phyloP scores from a whole-genome alignment of 1,140 invertebrate genomes.

The Leptoteleia sp. region DNA sequence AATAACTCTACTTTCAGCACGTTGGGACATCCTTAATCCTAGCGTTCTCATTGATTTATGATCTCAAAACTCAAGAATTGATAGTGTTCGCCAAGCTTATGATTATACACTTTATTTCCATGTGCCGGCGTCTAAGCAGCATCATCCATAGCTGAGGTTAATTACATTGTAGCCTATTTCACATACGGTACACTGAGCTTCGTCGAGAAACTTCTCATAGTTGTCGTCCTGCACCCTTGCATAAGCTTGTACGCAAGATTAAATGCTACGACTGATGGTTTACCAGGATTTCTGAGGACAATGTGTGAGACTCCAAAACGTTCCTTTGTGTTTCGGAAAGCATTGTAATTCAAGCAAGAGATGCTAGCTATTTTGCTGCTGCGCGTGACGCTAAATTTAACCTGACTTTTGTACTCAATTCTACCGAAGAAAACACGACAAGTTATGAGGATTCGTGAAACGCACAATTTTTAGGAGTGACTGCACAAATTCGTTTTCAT shows the following conservation, averaged over 20 bases:
- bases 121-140: conserved; percentile 34
- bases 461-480: conserved; percentile 1
- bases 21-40: conserved; percentile 14
- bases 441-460: conserved; percentile 13
- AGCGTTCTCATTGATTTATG: conserved; percentile 26
- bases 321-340: conserved; percentile 61
- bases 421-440: conserved; percentile 19
- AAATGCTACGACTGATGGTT: conserved; percentile 71
- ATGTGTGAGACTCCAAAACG: conserved; percentile 66
- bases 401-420: conserved; percentile 44
- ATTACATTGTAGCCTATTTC: conserved; percentile 66
- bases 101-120: conserved; percentile 43
- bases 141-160: conserved; percentile 62
- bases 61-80: conserved; percentile 24
- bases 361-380: conserved; percentile 20
- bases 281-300: conserved; percentile 63
- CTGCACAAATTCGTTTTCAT: conserved; percentile 22
- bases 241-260: conserved; percentile 64
- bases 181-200: conserved; percentile 40
- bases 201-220: conserved; percentile 48
- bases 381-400: conserved; percentile 41
- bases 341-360: conserved; percentile 50
- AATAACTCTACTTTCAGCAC: conserved; percentile 7
- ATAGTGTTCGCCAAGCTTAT: conserved; percentile 34
- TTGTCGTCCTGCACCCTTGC: conserved; percentile 27